These are phyloP conservation scores for Corynorhinus townsendii DNA, from an alignment of 2,113 vertebrate genomes.

Conservation along the genomic window DNA sequence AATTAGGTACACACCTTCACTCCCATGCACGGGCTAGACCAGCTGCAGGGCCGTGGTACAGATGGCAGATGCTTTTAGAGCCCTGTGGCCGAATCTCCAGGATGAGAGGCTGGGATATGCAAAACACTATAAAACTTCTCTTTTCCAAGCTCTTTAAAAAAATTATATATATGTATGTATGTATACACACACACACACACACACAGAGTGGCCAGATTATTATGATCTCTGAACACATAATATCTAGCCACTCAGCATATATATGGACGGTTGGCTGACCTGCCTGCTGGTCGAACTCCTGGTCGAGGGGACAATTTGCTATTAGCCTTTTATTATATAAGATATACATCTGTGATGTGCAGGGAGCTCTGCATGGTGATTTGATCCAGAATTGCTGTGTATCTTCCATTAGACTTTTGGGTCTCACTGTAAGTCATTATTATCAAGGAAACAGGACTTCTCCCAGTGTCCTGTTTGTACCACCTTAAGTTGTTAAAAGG, in stretches of 20 bases:
- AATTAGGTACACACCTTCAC: background rate
- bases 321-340: too few species aligned
- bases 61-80: background rate
- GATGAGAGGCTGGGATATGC: background rate
- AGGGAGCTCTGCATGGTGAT: background rate
- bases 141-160: background rate
- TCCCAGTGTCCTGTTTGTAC: background rate
- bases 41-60: too few species aligned
- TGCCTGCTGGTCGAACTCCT: too few species aligned
- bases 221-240: too few species aligned
- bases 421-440: rapidly evolving
- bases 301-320: too few species aligned
- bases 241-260: too few species aligned
- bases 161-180: background rate
- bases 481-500: background rate
- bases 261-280: too few species aligned
- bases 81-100: background rate
- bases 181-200: too few species aligned
- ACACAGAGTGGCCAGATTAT: too few species aligned
- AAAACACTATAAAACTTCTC: background rate
- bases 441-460: background rate
- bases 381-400: background rate
- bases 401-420: background rate
- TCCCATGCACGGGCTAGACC: background rate
- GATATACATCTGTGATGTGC: background rate